These are phyloP conservation scores for Heliothis subflexa DNA, from an alignment of 1,140 invertebrate species.

Conservation along the genomic window DNA sequence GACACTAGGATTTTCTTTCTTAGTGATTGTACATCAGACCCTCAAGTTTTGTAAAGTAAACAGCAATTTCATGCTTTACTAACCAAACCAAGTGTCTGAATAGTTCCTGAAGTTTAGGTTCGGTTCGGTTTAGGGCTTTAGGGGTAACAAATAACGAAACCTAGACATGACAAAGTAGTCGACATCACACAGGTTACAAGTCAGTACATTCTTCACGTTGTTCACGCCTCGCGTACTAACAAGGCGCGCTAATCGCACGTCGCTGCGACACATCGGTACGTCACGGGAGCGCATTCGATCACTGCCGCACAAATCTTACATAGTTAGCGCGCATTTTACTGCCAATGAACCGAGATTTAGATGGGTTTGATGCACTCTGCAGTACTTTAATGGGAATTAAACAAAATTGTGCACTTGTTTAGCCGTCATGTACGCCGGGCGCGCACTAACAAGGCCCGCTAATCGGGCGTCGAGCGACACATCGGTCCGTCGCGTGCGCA, in stretches of 20 bases:
- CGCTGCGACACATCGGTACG: constrained; percentile 19
- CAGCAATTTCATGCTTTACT: no score
- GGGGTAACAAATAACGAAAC: not conserved
- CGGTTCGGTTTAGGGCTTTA: no score
- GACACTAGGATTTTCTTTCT: no score
- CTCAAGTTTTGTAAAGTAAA: not conserved
- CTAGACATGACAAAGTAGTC: not conserved
- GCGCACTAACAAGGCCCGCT: constrained; percentile 44
- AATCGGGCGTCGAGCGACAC: constrained; percentile 50
- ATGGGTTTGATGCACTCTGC: not conserved
- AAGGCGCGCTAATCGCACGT: constrained; percentile 33
- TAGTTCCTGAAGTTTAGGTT: no score
- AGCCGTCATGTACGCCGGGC: constrained; percentile 33
- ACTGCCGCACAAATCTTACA: not conserved
- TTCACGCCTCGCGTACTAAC: constrained; percentile 2
- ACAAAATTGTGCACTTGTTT: not conserved
- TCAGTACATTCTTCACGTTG: not conserved
- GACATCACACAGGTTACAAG: not conserved
- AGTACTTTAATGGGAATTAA: not conserved
- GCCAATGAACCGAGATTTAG: constrained; percentile 12
- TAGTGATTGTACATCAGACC: not conserved
- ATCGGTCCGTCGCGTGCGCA: constrained; percentile 47
- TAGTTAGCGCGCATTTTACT: constrained; percentile 16
- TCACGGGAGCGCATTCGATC: constrained; percentile 15
- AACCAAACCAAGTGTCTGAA: no score